These are phyloP conservation scores for Calypte anna DNA, from an alignment of 2,113 vertebrate species.

Conservation along the genomic window DNA sequence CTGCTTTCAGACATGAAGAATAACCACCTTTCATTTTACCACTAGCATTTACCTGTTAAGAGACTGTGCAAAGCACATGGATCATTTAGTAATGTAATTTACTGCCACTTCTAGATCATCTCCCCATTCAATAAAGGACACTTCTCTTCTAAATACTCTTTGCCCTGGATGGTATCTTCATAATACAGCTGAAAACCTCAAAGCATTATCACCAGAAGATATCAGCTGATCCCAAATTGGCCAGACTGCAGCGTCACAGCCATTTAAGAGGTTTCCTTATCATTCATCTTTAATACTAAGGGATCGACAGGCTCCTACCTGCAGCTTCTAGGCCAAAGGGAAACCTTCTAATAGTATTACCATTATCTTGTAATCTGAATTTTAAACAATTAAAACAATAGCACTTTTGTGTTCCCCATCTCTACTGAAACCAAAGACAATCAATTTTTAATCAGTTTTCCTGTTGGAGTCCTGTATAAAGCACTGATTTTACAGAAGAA, in stretches of 20 bases:
- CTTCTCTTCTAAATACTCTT: slow-evolving; percentile 46
- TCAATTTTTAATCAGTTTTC: neutral
- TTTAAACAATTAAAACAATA: slow-evolving; percentile 69
- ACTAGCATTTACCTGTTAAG: neutral
- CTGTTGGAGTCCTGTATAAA: neutral
- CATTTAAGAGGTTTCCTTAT: slow-evolving; percentile 61
- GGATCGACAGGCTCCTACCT: slow-evolving; percentile 64
- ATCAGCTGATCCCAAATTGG: slow-evolving; percentile 70
- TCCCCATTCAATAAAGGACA: slow-evolving; percentile 46
- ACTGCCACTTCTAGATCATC: slow-evolving; percentile 52
- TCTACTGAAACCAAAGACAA: neutral
- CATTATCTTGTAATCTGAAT: slow-evolving; percentile 72
- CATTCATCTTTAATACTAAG: slow-evolving; percentile 67
- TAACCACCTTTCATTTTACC: slow-evolving; percentile 19
- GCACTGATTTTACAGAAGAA: neutral
- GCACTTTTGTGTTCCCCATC: neutral
- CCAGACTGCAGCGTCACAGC: slow-evolving; percentile 28
- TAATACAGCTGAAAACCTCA: slow-evolving; percentile 66
- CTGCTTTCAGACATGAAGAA: slow-evolving; percentile 27
- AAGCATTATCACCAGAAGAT: slow-evolving; percentile 55
- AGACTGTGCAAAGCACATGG: neutral
- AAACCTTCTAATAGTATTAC: slow-evolving; percentile 60
- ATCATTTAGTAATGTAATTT: slow-evolving; percentile 57
- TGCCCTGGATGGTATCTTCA: slow-evolving; percentile 59
- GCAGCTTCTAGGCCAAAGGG: slow-evolving; percentile 34